These are phyloP conservation scores for Acromyrmex heyeri DNA, from an alignment of 1,140 invertebrate species.

Conservation along the genomic window DNA sequence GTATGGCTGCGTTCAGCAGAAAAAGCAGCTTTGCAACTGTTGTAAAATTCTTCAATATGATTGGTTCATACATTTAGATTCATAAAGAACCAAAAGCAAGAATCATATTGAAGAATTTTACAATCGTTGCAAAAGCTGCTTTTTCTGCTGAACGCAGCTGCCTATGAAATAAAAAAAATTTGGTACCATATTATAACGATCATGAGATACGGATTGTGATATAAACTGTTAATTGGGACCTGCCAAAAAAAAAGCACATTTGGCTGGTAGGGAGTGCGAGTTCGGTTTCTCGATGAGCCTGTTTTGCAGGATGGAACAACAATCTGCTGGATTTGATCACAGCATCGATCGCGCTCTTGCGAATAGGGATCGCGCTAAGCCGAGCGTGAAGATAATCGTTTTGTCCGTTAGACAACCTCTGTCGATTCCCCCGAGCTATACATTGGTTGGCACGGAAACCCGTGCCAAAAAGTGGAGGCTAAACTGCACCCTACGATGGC, in stretches of 20 bases:
- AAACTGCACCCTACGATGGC: conserved; percentile 33
- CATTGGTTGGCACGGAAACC: conserved; percentile 29
- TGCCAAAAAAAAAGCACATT: not conserved
- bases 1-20: too few relatives aligned
- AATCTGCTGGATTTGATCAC: conserved; percentile 24
- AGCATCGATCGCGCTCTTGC: conserved; percentile 66
- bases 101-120: too few relatives aligned
- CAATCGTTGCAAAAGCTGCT: too few relatives aligned
- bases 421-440: conserved; percentile 44
- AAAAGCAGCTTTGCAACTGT: not conserved
- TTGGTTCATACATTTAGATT: too few relatives aligned
- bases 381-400: conserved; percentile 76
- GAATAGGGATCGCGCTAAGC: conserved; percentile 68
- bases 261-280: not conserved
- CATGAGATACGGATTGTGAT: too few relatives aligned
- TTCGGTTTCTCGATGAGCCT: not conserved
- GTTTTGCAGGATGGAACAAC: conserved; percentile 8
- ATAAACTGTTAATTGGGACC: not conserved
- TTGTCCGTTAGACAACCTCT: conserved; percentile 71
- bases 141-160: too few relatives aligned
- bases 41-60: too few relatives aligned
- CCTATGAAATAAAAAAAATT: not conserved
- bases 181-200: not conserved
- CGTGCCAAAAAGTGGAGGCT: conserved; percentile 58
- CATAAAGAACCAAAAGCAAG: too few relatives aligned